Evolutionary conservation across 2,797 vertebrate species (phyloP), one percentile per base, ranked within the genome.

Genomic region (Lateolabrax maculatus): DNA sequence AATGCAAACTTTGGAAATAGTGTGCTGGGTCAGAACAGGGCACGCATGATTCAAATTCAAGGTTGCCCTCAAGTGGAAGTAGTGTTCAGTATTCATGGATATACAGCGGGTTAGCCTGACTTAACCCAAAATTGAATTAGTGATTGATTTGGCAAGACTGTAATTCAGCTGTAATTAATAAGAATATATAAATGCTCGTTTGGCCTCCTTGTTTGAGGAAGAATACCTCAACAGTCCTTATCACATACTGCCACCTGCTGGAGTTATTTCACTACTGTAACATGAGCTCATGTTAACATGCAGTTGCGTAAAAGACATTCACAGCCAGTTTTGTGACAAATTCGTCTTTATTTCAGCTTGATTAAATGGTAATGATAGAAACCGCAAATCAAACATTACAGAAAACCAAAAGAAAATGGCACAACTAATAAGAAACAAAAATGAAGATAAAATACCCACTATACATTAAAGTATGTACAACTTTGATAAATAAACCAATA

Each of bases 401-500:
- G 62, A 56, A 78, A 75, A 78, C 63, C 72, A 76, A 86, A 89
- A 62, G 34, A 84, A 90, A 92, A 86, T 86, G 86, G 76, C 84
- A 94, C 88, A 92, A 80, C 90, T 91, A 89, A 86, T 74, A 86
- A 85, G 65, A 81, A 92, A 95, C 95, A 95, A 96, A 53, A 96
- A 95, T 94, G 91, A 93, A 92, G 93, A 95, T 90, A 95, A 95
- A 79, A 96, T 89, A 92, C 53, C 90, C 80, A 91, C 95, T 97
- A 95, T 97, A 97, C 97, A 97, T 89, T 93, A 88, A 95, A 95
- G 92, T 97, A 97, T 98, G 93, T 97, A 98, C 97, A 98, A 85
- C 93, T 96, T 95, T 94, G 96, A 98, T 98, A 98, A 98, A 98
- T 97, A 98, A 95, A 95, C 92, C 93, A 97, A 97, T 93, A 96